These are phyloP conservation scores for Leptarthrus brevirostris DNA, from an alignment of 2,888 invertebrate genomes.

Conservation along the genomic window DNA sequence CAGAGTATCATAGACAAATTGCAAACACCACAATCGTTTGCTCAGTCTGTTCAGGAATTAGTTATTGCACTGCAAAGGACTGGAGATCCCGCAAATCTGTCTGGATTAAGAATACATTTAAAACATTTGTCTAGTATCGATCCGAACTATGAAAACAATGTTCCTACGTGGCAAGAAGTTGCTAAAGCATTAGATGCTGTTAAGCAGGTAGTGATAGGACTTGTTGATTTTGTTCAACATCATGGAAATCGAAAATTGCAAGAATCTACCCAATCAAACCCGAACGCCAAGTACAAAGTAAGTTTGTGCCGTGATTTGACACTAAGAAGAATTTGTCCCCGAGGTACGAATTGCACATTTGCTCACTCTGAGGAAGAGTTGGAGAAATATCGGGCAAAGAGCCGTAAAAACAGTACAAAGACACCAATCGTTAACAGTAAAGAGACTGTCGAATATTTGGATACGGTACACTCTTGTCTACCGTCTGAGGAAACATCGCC, in stretches of 20 bases:
- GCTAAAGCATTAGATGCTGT: constrained; percentile 77
- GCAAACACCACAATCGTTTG: constrained; percentile 93
- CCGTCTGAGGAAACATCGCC: constrained; percentile 60
- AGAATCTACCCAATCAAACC: constrained; percentile 71
- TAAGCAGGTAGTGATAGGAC: constrained; percentile 77
- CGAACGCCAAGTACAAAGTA: constrained; percentile 85
- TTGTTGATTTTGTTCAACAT: constrained; percentile 81
- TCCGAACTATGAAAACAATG: constrained; percentile 78
- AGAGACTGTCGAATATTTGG: constrained; percentile 58
- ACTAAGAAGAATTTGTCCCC: constrained; percentile 83
- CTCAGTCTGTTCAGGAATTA: constrained; percentile 89
- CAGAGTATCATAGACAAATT: constrained; percentile 90
- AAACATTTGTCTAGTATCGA: constrained; percentile 89
- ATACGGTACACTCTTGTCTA: constrained; percentile 55
- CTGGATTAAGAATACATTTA: constrained; percentile 80
- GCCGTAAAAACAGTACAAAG: constrained; percentile 69
- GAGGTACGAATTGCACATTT: constrained; percentile 89
- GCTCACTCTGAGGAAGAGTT: constrained; percentile 93
- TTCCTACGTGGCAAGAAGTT: constrained; percentile 75
- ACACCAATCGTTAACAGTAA: constrained; percentile 58
- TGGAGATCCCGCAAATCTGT: constrained; percentile 83
- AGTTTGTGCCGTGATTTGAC: constrained; percentile 89
- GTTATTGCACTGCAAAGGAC: constrained; percentile 91
- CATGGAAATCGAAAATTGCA: constrained; percentile 77
- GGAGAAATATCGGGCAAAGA: constrained; percentile 80